Base-by-base conservation (phyloP, 2,113 vertebrate species). In the Semnornis frantzii region DNA sequence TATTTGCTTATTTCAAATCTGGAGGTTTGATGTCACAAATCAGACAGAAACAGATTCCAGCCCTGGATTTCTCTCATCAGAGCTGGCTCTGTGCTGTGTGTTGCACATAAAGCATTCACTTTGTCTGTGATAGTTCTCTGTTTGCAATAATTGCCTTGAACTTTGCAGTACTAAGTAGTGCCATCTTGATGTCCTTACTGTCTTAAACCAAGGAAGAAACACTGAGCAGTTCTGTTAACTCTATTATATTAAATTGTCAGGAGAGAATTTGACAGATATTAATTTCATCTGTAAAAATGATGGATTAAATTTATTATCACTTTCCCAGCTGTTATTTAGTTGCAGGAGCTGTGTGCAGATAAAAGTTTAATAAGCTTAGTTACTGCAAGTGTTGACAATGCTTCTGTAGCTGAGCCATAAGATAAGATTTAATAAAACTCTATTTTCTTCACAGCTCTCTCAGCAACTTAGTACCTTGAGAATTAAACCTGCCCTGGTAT, bases 251-350 rank as follows among this genome's bases (percentile, higher is more conserved):
- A 98, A 98, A 96, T 97, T 98, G 96, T 98, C 97, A 98, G 94
- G 97, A 97, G 89, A 97, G 94, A 97, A 97, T 97, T 93, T 98
- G 98, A 98, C 97, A 98, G 96, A 94, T 98, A 97, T 98, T 98
- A 98, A 98, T 98, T 98, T 98, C 85, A 98, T 98, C 97, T 95
- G 96, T 97, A 97, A 97, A 94, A 97, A 97, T 98, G 98, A 98
- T 98, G 95, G 97, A 98, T 98, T 97, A 97, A 97, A 97, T 98
- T 97, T 98, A 96, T 98, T 98, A 98, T 96, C 91, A 94, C 84
- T 85, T 96, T 98, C 97, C 97, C 91, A 97, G 96, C 93, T 95
- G 96, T 97, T 97, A 95, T 90, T 97, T 97, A 62, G 66, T 96
- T 94, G 92, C 97, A 95, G 93, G 98, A 97, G 93, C 90, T 11